Evolutionary conservation across 2,888 invertebrate species (phyloP), one percentile per base, ranked within the genome.

Genomic region (Plutella xylostella): DNA sequence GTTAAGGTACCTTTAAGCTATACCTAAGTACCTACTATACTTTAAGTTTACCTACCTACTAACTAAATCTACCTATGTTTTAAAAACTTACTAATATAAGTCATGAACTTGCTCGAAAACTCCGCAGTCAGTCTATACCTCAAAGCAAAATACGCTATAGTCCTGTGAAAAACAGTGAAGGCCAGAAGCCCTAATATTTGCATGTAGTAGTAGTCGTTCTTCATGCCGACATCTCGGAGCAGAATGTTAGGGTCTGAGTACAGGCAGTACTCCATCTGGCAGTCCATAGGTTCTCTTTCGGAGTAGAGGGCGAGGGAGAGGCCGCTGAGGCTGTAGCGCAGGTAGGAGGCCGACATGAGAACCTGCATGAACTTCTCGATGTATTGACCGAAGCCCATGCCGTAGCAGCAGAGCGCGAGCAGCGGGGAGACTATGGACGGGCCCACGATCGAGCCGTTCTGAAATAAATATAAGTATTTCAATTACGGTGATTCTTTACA

Each of bases 311-410:
- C 71, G 1, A 85, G 56, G 1, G 64, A 78, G 55, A 74, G 87
- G 39, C 90, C 91, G 6, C 89, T 86, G 45, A 92, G 79, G 0
- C 90, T 88, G 60, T 89, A 92, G 42, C 92, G 86, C 15, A 92
- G 77, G 63, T 88, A 93, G 1, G 87, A 88, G 2, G 75, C 58
- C 0, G 82, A 73, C 87, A 89, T 88, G 0, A 89, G 56, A 0
- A 76, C 60, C 49, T 65, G 72, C 87, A 88, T 88, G 17, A 68
- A 54, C 1, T 74, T 63, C 63, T 87, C 86, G 21, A 89, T 86
- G 48, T 57, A 60, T 1, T 74, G 66, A 1, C 86, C 87, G 53
- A 87, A 89, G 9, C 89, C 89, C 85, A 89, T 86, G 1, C 89
- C 89, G 55, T 89, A 88, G 50, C 87, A 85, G 37, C 86, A 78